Base-by-base conservation (phyloP, 2,888 invertebrate species). In the Exocentrus adspersus region DNA sequence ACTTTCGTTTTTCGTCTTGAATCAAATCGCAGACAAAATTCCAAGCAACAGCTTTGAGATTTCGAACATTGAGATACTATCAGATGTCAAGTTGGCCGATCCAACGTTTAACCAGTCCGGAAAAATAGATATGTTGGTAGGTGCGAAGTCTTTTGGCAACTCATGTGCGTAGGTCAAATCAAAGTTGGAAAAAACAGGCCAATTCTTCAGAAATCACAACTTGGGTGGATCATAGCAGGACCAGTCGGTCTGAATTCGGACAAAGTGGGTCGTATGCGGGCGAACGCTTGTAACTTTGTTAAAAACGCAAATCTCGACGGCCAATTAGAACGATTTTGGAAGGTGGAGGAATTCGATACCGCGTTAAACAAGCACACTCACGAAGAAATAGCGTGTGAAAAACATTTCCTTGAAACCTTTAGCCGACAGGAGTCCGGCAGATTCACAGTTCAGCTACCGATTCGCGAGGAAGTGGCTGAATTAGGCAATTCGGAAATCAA, bases 401-500 rank as follows among this genome's bases (percentile, higher is more conserved):
- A 65, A 3, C 60, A 64, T 41, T 68, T 61, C 48, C 9, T 52
- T n/a, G 10, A 63, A 32, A 68, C 17, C 16, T 56, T 41, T 19
- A 14, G 42, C 30, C 54, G 37, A n/a, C 43, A 58, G 12, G 1
- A 43, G 43, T 51, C 19, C 6, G 68, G 65, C 16, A 48, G 62
- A 20, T 65, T 69, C 12, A 57, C 60, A 16, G 68, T 70, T 2
- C 41, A 41, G 41, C 24, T 70, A 12, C 66, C 66, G 21, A 32
- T 68, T 14, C 64, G 57, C 50, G 32, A 61, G 10, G 54, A 42
- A 37, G n/a, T 56, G 2, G 19, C 37, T 1, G 6, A 56, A 19
- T 62, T 71, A 41, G 73, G 68, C 24, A 58, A 67, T 10, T 68
- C 71, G 4, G 52, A 32, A 45, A 12, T 45, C 5, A 60, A 30